Base-by-base conservation (phyloP, 2,888 invertebrate species). In the Hirtodrosophila cameraria region DNA sequence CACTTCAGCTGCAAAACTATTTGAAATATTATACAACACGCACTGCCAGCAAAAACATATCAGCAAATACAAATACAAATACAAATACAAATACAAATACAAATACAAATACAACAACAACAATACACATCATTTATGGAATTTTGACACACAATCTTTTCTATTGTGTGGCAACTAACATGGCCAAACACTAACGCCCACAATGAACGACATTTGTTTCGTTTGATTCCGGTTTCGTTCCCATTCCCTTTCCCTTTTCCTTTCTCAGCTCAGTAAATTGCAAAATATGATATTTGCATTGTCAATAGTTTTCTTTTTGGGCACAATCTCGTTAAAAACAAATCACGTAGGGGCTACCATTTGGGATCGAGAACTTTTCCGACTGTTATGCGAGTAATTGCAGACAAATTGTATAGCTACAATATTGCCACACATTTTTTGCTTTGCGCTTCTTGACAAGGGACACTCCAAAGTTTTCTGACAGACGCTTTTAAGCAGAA, bases 401-500 rank as follows among this genome's bases (percentile, higher is more conserved):
- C 65, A 53, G 52, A 70, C 82, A 87, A 82, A 85, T 84, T 85
- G 79, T 72, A 58, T 66, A 66, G 63, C 69, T 23, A 43, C 30
- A 55, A 33, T 33, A 63, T 70, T 48, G 57, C 25, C 48, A 54
- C 59, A 67, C 59, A 31, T 33, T 62, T 79, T 57, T 41, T 27
- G 57, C 43, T 48, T 46, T 36, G 8, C 27, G 38, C 18, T 59
- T 28, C 54, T 60, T 80, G 79, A 80, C 69, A 83, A 73, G 86
- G 79, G 79, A 30, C 57, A 43, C 61, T 62, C 35, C 43, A 73
- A 80, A 86, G 77, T 86, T 80, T 86, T 86, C 53, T 84, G 80
- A 80, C 80, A 84, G 81, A 67, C 86, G 86, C 86, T 80, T 65
- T 84, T 86, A 84, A 84, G 86, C 86, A 84, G 84, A 86, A 80